Evolutionary conservation across 2,797 vertebrate genomes (phyloP), one percentile per base, ranked within the genome.

Genomic region (Setipinna tenuifilis): DNA sequence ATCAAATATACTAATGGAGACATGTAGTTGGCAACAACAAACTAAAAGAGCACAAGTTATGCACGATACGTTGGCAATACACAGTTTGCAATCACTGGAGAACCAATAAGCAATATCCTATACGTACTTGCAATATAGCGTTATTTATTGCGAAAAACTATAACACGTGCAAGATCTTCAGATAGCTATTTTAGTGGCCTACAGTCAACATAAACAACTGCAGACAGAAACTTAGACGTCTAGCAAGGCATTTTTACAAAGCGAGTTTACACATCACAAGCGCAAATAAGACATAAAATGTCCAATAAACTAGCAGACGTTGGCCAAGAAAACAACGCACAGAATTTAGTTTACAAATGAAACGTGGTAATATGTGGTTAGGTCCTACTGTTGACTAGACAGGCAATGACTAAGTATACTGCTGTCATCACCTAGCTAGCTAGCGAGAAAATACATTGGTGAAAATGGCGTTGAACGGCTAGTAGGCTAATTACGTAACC

Each of bases 381-480:
- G 3, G 2, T 28, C 2, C 65, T 12, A 28, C 25, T 12, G 62
- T 59, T 59, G 19, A 0, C 17, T 71, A 71, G 14, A 9, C 25
- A 71, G 28, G 25, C 41, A 3, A 78, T 21, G 16, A 78, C 16
- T 44, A 21, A 44, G 6, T 54, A 41, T 17, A 59, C 16, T 41
- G 31, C 31, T 78, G 31, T 78, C 16, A 78, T 44, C 7, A 78
- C 71, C 71, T 41, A 78, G 31, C 71, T 6, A 78, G 19, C 71
- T 78, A 44, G 35, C 71, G 19, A 21, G 17, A 44, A 6, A 78
- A 1, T 65, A 11, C 68, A 75, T 19, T 75, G 68, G 31, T 44
- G 71, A 78, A 78, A 78, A 78, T 78, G 71, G 71, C 71, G 65
- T 71, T 71, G 65, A 25, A 71, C 25, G n/a, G n/a, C 50, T n/a